phyloP scores from a whole-genome alignment of 2,888 invertebrate species.

The Agrotis clavis region DNA sequence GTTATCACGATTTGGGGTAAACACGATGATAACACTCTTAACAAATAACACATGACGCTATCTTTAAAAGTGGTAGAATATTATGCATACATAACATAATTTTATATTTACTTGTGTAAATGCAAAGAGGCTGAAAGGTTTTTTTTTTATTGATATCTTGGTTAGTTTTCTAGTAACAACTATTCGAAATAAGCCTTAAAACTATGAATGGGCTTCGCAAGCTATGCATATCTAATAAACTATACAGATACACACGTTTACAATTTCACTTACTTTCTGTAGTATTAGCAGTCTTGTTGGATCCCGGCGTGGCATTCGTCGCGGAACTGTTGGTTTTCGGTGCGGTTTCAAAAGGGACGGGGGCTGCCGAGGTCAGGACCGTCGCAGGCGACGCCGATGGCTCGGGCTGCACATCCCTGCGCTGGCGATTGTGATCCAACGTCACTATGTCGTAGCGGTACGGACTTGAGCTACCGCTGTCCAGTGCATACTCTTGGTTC shows the following conservation, averaged over 20 bases:
- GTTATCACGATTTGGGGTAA: not conserved
- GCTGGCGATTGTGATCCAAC: slow-evolving; percentile 58
- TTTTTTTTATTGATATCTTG: not conserved
- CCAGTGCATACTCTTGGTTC: slow-evolving; percentile 64
- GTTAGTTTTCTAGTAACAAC: not conserved
- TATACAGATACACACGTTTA: not conserved
- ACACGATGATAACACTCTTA: slow-evolving; percentile 11
- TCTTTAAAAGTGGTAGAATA: slow-evolving; percentile 6
- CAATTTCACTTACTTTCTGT: slow-evolving; percentile 64
- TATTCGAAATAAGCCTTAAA: not conserved
- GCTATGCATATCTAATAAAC: not conserved
- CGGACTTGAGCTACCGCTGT: slow-evolving; percentile 52
- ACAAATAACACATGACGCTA: slow-evolving; percentile 23
- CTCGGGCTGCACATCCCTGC: slow-evolving; percentile 47
- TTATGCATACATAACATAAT: not conserved
- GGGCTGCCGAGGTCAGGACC: not conserved
- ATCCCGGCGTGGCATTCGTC: slow-evolving; percentile 49
- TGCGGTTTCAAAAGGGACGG: slow-evolving; percentile 1
- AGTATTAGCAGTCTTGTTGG: slow-evolving; percentile 46
- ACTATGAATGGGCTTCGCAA: not conserved
- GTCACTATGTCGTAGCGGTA: slow-evolving; percentile 60
- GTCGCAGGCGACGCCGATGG: not conserved
- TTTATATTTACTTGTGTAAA: not conserved
- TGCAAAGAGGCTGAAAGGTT: not conserved
- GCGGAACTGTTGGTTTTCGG: slow-evolving; percentile 6